Base-by-base conservation (phyloP, 1,140 invertebrate genomes). In the Aricia agestis region DNA sequence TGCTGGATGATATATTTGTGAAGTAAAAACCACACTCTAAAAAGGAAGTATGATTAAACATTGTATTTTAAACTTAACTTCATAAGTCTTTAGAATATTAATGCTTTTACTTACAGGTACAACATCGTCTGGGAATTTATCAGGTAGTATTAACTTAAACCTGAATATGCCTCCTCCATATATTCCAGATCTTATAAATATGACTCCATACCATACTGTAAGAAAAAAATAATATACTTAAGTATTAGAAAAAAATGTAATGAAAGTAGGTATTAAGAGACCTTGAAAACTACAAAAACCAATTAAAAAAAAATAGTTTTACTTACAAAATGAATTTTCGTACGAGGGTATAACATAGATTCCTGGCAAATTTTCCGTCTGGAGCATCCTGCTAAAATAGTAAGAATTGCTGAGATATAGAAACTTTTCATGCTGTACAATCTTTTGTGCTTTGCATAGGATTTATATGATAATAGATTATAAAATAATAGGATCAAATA, bases 281-380 rank as follows among this genome's bases (percentile, higher is more conserved):
- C 32, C 32, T 32, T 32, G 2, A 32, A 32, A 32, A 32, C 32
- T 32, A 32, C n/a, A n/a, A n/a, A n/a, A n/a, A n/a, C n/a, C n/a
- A n/a, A n/a, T n/a, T n/a, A 76, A 79, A 74, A 1, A 68, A 58
- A 18, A 10, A 36, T 70, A 52, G 9, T 67, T 31, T 19, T 78
- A 94, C 93, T 94, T 93, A 96, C 96, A 76, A 78, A 96, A 93
- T 61, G 95, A 95, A 84, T 94, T 96, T 79, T 94, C 94, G 81
- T 96, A 95, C 73, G 97, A 98, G 70, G 98, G 98, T 89, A 98
- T 97, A 4, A 98, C 95, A 93, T 98, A 99, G 72, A 98, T 94
- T 65, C 98, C 97, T 81, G 95, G 94, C 52, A 98, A 87, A 85
- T 96, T 96, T 92, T 98, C 96, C 69, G 95, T 95, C 82, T 96